Evolutionary conservation across 2,797 vertebrate species (phyloP), one percentile per base, ranked within the genome.

Genomic region (Nannoperca obscura): DNA sequence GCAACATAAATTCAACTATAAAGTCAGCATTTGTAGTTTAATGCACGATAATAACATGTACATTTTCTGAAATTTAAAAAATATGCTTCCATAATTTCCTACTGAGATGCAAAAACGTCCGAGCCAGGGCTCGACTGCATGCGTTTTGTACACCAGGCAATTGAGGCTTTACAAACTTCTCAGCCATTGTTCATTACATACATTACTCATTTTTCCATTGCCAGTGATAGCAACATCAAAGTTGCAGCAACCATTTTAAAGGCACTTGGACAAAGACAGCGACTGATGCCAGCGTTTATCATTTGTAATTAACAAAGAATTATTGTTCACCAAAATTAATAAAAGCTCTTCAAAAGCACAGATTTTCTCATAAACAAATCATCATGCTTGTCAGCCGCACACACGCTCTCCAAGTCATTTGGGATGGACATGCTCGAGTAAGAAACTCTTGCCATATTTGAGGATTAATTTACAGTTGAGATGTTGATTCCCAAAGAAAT

Each of bases 381-480:
- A 46, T 54, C 49, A 12, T 49, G 38, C 52, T 52, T 34, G 22
- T 63, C 13, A 70, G 76, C 47, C 27, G 6, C 72, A 60, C 50
- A 86, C 67, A 68, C 14, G 49, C 71, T 64, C 78, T 54, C 63
- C 1, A 9, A 80, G 36, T 71, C 76, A 80, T 85, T 70, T 49
- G 59, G 74, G 80, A 84, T 44, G 58, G 62, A 82, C 74, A 62
- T 63, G 62, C 71, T 75, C 2, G 57, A 63, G 59, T 72, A 70
- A 74, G 71, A 78, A 88, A 75, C 81, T 78, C 71, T 69, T 79
- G 83, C 81, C 85, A 85, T 76, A 76, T 91, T 86, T 71, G 27
- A 60, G 79, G 90, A 91, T 93, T 93, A 63, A 88, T 91, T 91
- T 86, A 86, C 80, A 76, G 88, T 76, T 34, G 74, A 88, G 80